Evolutionary conservation across 2,113 vertebrate species (phyloP).

Genomic region (Chionis minor): DNA sequence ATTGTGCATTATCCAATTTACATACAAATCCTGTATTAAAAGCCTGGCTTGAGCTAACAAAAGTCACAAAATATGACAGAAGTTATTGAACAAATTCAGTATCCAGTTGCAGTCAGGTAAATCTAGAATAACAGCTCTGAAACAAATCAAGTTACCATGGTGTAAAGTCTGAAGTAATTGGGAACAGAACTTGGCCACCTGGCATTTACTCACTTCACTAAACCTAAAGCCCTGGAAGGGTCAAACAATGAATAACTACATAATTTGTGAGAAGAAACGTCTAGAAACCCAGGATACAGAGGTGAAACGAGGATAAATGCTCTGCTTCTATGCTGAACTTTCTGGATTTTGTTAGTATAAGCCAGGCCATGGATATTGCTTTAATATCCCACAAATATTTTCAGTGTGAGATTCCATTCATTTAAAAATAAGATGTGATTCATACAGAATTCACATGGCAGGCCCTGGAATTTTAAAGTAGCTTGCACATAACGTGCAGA

Average conservation of each 20-base stretch:
- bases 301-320: conserved; percentile 61
- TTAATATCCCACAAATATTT: conserved; percentile 38
- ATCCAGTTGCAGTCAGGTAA: background rate
- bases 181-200: background rate
- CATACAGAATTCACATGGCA: background rate
- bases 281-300: background rate
- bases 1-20: background rate
- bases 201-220: conserved; percentile 23
- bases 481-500: background rate
- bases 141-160: background rate
- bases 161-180: background rate
- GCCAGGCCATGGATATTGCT: background rate
- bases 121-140: background rate
- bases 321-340: conserved; percentile 4
- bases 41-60: background rate
- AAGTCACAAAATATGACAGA: background rate
- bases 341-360: conserved; percentile 30
- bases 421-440: conserved; percentile 48
- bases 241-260: conserved; percentile 28
- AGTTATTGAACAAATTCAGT: background rate
- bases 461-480: background rate
- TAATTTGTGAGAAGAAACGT: background rate
- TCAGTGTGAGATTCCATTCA: conserved; percentile 52
- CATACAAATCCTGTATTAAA: conserved; percentile 12
- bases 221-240: conserved; percentile 32